Conservation (phyloP, 2,113 vertebrate genomes). For the Labeo rohita region DNA sequence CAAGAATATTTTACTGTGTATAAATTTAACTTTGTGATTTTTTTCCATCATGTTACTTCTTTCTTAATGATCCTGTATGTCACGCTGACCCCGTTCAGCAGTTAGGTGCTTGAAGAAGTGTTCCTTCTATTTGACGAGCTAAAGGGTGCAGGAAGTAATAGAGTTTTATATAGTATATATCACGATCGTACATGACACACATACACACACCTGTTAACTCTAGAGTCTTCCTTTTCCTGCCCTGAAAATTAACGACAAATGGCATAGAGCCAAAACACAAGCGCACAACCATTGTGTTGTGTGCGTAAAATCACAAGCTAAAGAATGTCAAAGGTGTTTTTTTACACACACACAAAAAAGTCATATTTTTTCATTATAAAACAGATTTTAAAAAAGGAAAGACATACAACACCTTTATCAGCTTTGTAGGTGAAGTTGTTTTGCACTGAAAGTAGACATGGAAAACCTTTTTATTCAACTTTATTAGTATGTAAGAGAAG, state of each 20-base stretch:
- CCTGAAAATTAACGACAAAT: slow-evolving; percentile 59
- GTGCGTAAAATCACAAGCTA: slow-evolving; percentile 31
- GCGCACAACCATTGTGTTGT: slow-evolving; percentile 1
- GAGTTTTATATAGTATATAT: slow-evolving; percentile 49
- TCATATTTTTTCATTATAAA: background rate
- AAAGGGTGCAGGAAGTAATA: slow-evolving; percentile 49
- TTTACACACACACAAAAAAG: background rate
- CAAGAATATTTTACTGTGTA: background rate
- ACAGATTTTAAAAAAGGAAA: background rate
- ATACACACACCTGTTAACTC: slow-evolving; percentile 62
- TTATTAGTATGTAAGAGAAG: background rate
- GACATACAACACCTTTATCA: background rate
- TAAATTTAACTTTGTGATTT: background rate
- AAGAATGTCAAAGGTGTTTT: background rate
- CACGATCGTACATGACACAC: slow-evolving; percentile 54
- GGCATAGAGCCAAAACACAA: slow-evolving; percentile 53
- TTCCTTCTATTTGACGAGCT: background rate
- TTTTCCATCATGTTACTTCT: background rate
- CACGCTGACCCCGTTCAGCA: background rate
- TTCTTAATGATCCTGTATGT: background rate
- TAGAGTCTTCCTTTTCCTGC: slow-evolving; percentile 62
- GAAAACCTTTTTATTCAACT: background rate
- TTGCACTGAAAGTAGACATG: background rate
- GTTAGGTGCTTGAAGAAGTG: background rate
- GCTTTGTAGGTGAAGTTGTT: background rate